Evolutionary conservation across 2,113 vertebrate genomes (phyloP).

Genomic region (Nibea albiflora): DNA sequence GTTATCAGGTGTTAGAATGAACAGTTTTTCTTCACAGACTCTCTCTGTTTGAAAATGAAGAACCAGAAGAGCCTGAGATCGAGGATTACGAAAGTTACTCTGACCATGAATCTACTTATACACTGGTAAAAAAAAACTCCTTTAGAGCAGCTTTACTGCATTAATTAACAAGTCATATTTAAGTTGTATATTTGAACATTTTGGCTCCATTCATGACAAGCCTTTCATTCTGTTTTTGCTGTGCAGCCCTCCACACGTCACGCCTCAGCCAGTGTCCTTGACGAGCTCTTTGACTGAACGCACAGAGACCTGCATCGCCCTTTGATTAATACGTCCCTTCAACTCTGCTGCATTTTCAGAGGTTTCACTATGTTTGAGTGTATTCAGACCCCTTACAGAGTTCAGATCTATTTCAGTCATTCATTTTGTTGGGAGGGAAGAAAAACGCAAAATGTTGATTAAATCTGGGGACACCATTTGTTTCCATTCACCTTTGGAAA

Average conservation of each 20-base stretch:
- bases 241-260: constrained; percentile 78
- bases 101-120: constrained; percentile 45
- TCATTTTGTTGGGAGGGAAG: constrained; percentile 3
- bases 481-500: not conserved
- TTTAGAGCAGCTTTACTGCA: not conserved
- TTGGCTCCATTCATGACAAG: not conserved
- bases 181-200: not conserved
- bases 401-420: constrained; percentile 8
- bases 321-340: not conserved
- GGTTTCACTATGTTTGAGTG: not conserved
- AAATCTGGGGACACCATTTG: not conserved
- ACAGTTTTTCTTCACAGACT: constrained; percentile 63
- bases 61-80: constrained; percentile 59
- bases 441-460: not conserved
- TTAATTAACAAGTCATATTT: not conserved
- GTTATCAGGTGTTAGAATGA: not conserved
- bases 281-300: constrained; percentile 84
- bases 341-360: not conserved
- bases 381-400: not conserved
- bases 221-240: constrained; percentile 3
- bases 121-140: constrained; percentile 70
- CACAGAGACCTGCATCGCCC: not conserved
- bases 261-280: constrained; percentile 70
- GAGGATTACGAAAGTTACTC: constrained; percentile 72
- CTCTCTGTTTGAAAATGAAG: constrained; percentile 73